Conservation (phyloP, 1,140 invertebrate genomes). For the Pogonomyrmex californicus region DNA sequence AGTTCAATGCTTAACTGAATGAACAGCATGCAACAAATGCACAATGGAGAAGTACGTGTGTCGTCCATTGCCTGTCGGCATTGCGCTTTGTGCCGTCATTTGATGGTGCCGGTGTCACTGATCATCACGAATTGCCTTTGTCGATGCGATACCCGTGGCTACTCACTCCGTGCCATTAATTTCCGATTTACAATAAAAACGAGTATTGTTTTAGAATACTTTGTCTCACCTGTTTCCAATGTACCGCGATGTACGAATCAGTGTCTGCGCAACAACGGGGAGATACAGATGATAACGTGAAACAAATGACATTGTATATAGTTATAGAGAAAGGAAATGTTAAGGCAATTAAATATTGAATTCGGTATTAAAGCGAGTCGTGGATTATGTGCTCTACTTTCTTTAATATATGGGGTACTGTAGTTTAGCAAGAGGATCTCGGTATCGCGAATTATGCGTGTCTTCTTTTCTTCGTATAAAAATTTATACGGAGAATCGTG, state of each 20-base stretch:
- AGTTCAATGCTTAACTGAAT: slow-evolving; percentile 30
- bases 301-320: neutral
- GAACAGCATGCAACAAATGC: slow-evolving; percentile 49
- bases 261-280: neutral
- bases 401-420: neutral
- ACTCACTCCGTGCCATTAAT: slow-evolving; percentile 56
- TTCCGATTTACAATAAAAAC: slow-evolving; percentile 19
- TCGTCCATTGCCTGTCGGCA: slow-evolving; percentile 66
- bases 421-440: neutral
- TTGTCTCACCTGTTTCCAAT: slow-evolving; percentile 13
- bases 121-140: slow-evolving; percentile 75
- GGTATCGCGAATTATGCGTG: neutral
- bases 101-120: slow-evolving; percentile 76
- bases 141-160: slow-evolving; percentile 72
- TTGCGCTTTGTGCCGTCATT: slow-evolving; percentile 75
- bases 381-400: neutral
- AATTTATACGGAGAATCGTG: slow-evolving; percentile 37
- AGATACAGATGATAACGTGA: neutral
- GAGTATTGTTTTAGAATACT: slow-evolving; percentile 38
- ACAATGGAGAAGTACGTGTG: slow-evolving; percentile 52
- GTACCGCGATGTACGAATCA: neutral
- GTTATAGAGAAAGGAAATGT: neutral
- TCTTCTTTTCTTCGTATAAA: slow-evolving; percentile 37
- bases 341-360: neutral
- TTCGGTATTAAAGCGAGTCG: neutral